Evolutionary conservation across 2,113 vertebrate species (phyloP).

Genomic region (Saimiri boliviensis): DNA sequence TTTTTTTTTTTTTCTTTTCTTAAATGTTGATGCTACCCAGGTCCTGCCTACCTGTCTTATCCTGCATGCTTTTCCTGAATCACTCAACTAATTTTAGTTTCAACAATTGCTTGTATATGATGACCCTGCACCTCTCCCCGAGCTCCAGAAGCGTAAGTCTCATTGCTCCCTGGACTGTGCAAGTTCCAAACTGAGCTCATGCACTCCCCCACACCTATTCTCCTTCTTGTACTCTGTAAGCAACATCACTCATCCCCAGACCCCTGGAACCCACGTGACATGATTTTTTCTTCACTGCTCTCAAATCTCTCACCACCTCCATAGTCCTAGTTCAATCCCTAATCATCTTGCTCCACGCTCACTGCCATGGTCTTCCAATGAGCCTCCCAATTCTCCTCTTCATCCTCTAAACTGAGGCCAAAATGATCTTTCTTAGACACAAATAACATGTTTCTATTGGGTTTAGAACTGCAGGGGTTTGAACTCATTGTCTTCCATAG

Average conservation of each 20-base stretch:
- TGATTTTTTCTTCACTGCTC: not conserved
- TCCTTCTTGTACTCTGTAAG: not conserved
- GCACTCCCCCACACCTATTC: rapidly evolving
- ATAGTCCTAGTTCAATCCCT: not conserved
- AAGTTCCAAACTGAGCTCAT: not conserved
- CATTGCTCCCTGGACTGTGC: not conserved
- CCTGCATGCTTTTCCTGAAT: not conserved
- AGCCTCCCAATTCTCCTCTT: not conserved
- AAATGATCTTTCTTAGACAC: not conserved
- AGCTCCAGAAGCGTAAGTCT: not conserved
- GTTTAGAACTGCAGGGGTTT: not conserved
- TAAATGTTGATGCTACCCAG: not conserved
- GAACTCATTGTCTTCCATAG: not conserved
- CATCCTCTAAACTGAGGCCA: not conserved
- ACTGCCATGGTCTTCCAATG: not conserved
- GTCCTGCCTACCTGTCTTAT: not conserved
- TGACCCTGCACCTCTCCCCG: not conserved
- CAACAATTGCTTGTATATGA: not conserved
- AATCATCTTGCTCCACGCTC: not conserved
- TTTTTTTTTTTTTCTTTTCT: not conserved
- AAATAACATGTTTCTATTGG: not conserved
- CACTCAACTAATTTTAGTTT: not conserved
- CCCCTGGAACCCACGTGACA: not conserved
- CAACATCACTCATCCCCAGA: not conserved
- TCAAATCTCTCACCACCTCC: not conserved